phyloP scores from a whole-genome alignment of 2,888 invertebrate genomes.

The Deilephila porcellus region DNA sequence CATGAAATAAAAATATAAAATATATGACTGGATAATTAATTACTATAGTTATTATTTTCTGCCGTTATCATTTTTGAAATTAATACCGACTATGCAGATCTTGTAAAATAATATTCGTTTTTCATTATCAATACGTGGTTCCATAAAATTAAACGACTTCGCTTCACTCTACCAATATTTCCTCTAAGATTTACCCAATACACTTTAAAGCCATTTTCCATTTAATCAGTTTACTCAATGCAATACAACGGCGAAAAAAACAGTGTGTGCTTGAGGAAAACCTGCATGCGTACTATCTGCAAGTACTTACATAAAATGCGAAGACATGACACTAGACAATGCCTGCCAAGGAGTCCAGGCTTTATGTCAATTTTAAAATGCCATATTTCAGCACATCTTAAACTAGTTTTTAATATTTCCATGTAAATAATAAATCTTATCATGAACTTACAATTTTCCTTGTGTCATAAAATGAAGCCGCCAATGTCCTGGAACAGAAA shows the following conservation, averaged over 20 bases:
- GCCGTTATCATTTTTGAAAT: too few species aligned
- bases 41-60: too few species aligned
- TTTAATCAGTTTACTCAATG: not conserved
- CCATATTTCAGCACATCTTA: not conserved
- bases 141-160: too few species aligned
- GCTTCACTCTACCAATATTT: not conserved
- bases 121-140: too few species aligned
- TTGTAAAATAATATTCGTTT: too few species aligned
- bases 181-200: not conserved
- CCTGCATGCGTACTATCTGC: not conserved
- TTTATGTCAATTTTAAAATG: not conserved
- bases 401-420: not conserved
- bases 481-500: not conserved
- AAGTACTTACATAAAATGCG: not conserved
- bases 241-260: not conserved
- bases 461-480: not conserved
- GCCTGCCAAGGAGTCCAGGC: not conserved
- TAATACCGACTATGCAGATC: too few species aligned
- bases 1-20: too few species aligned
- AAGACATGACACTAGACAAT: not conserved
- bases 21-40: too few species aligned
- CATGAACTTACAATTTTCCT: not conserved
- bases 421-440: slow-evolving; percentile 1
- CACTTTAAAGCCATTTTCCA: not conserved
- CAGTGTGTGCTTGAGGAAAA: not conserved